phyloP scores from a whole-genome alignment of 2,113 vertebrate species.

The Sminthopsis crassicaudata region DNA sequence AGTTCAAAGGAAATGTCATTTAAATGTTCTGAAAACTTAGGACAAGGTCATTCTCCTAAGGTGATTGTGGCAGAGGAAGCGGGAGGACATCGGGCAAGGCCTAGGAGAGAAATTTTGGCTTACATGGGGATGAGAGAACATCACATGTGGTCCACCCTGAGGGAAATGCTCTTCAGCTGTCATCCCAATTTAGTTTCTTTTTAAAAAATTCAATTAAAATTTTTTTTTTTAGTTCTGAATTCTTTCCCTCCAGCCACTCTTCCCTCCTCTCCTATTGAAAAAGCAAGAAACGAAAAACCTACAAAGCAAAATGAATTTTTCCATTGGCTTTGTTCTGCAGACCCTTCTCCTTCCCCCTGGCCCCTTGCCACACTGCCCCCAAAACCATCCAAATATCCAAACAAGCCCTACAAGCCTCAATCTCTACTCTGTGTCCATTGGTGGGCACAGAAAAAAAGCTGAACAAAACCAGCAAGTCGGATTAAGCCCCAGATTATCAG shows the following conservation, averaged over 20 bases:
- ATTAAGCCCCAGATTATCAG: slow-evolving; percentile 27
- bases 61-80: background rate
- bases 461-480: background rate
- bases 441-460: slow-evolving; percentile 12
- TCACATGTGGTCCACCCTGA: background rate
- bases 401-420: background rate
- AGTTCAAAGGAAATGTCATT: background rate
- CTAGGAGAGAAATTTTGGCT: background rate
- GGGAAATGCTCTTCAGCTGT: background rate
- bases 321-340: background rate
- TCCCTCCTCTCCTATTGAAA: background rate
- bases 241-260: background rate
- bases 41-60: background rate
- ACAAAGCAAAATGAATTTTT: background rate
- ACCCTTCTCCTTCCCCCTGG: too few species aligned
- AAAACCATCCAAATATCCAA: background rate
- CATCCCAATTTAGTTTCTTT: background rate
- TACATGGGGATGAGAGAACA: background rate
- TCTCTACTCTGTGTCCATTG: background rate
- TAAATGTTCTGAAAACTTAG: background rate
- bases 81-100: background rate
- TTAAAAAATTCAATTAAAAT: background rate
- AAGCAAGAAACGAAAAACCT: background rate
- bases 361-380: background rate
- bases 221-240: background rate